Percentiles rank a stretch among this genome's conserved stretches.
These are phyloP conservation scores for Phytoseiulus persimilis DNA, from an alignment of 2,888 invertebrate species.

Conservation along the genomic window DNA sequence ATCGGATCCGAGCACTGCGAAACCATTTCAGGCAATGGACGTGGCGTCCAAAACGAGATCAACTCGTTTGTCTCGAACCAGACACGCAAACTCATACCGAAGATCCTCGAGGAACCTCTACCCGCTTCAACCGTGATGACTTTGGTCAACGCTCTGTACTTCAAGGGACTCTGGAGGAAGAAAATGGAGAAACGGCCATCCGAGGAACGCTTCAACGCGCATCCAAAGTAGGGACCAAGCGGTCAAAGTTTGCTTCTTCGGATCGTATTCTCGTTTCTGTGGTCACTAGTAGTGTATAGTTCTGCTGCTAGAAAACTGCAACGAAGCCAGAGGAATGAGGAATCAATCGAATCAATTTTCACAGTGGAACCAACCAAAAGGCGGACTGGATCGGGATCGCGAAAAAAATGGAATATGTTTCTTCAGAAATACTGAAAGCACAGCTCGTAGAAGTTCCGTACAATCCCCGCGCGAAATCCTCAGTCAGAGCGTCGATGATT, in stretches of 20 bases:
- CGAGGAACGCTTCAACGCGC: background rate
- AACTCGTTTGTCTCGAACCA: background rate
- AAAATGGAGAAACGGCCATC: background rate
- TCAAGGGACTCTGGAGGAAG: background rate
- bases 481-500: background rate
- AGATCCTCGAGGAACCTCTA: background rate
- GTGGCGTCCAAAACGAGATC: background rate
- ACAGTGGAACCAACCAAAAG: background rate
- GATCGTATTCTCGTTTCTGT: too few relatives aligned
- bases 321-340: background rate
- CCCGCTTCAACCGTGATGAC: background rate
- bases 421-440: background rate
- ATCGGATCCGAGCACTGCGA: background rate
- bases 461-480: background rate
- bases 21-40: background rate
- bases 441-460: background rate
- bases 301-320: too few relatives aligned
- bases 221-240: background rate
- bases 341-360: background rate
- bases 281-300: too few relatives aligned
- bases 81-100: background rate
- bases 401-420: background rate
- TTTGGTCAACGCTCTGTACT: conserved; percentile 13
- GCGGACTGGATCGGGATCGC: background rate
- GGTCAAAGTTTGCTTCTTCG: too few relatives aligned